Base-by-base conservation (phyloP, 2,113 vertebrate genomes). In the Labrus mixtus region DNA sequence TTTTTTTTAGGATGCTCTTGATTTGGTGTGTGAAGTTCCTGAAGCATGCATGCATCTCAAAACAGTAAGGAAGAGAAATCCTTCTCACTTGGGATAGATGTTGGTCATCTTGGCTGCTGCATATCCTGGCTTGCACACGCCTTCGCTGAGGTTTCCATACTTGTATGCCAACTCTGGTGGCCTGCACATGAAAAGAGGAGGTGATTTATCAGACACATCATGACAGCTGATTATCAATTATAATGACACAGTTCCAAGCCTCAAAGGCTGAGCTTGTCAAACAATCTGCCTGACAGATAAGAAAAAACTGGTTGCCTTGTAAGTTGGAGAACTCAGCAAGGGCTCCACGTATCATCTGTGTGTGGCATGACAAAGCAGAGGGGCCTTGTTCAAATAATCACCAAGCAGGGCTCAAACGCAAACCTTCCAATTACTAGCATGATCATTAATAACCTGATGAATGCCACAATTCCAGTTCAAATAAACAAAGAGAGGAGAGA, bases 71-170 rank as follows among this genome's bases (percentile, higher is more conserved):
- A 57, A 46, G 11, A 8, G 61, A 36, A 50, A n/a, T 56, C 19
- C 51, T 72, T 60, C 97, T 97, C 94, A 99, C 98, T 96, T 97
- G 75, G 97, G 98, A 84, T 96, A 99, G 94, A 99, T 96, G 92
- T 95, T 88, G 37, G 95, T 94, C 97, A 99, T 99, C 93, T 97
- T 95, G 54, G 97, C 96, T 61, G 97, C 96, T 55, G 96, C 95
- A 53, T 97, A 98, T 87, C 97, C 97, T 9, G 95, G 96, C 73
- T 96, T 99, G 93, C 98, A 99, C 76, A 85, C 73, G 85, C 96
- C 97, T 60, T 97, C 96, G 22, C 96, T 97, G 87, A 97, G 95
- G 93, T 99, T 99, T 75, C 95, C 95, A 29, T 98, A 97, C 90
- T 96, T 96, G 83, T 95, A 96, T 76, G 90, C 87, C 90, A 98